Conservation (phyloP, 2,888 invertebrate species). For the Pristionchus maxplancki region DNA sequence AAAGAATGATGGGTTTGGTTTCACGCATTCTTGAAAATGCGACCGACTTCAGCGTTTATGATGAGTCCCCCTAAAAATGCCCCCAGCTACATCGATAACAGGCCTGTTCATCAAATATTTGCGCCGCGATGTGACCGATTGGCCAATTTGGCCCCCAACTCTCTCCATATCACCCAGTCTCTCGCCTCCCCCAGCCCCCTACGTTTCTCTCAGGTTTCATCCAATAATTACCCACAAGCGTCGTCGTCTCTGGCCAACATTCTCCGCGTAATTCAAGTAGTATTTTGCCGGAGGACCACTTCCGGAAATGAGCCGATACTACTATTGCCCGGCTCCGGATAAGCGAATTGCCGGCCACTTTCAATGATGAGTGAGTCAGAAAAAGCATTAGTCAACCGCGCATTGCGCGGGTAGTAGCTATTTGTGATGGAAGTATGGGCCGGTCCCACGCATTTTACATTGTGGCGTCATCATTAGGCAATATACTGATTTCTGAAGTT, state of each 20-base stretch:
- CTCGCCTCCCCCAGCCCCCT: neutral
- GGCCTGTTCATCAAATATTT: neutral
- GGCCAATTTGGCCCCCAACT: neutral
- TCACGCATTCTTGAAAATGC: neutral
- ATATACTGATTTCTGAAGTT: neutral
- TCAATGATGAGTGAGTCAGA: neutral
- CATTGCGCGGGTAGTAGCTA: neutral
- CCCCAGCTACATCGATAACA: neutral
- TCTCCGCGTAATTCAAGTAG: neutral
- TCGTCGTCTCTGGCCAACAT: neutral
- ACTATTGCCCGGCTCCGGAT: neutral
- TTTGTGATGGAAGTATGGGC: neutral
- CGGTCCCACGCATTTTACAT: neutral
- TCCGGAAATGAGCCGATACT: neutral
- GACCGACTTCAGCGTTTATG: neutral
- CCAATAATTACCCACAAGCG: conserved; percentile 21
- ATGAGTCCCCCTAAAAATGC: neutral
- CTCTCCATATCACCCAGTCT: neutral
- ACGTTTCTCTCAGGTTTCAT: conserved; percentile 4
- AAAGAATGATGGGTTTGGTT: neutral
- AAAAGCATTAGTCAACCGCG: neutral
- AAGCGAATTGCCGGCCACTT: neutral
- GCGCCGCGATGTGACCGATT: neutral
- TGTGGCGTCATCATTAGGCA: neutral
- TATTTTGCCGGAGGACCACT: neutral